Evolutionary conservation across 2,888 invertebrate species (phyloP), one percentile per base, ranked within the genome.

Genomic region (Drosophila trichaetosa): DNA sequence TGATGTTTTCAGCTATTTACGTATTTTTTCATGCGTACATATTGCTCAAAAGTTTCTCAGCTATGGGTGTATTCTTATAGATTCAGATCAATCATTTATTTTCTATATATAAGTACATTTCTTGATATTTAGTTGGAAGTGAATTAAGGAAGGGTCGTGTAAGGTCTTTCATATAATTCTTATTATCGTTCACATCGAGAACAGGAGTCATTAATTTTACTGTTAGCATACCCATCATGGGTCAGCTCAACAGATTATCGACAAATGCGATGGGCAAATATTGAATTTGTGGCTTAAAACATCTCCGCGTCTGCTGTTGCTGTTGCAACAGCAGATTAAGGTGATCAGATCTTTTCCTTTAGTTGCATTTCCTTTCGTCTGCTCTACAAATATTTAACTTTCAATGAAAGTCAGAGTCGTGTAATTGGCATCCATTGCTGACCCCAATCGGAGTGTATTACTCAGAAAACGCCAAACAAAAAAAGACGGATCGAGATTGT

Each of bases 331-430:
- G 46, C 36, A 51, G 54, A 57, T 51, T 66, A 46, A 40, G 24
- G 38, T 24, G 46, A 46, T 46, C 40, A 56, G 73, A 42, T 79
- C 63, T 83, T 86, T 86, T 86, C 82, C 87, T 83, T 86, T 90
- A 80, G 82, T 79, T 89, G 86, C 79, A 81, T 86, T 86, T 89
- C 79, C 76, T 86, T 86, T 86, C 74, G 69, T 80, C 72, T 73
- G 80, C 82, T 89, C 82, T 53, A 74, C 89, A 85, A 87, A 88
- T 87, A 89, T 87, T 87, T 87, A 80, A 90, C 87, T 87, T 87
- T 87, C 87, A 83, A 83, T 84, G 90, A 87, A 87, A 89, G 87
- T 89, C 72, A 46, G 66, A 65, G 68, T 67, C 74, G 70, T 67
- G 70, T 72, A 88, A 78, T 79, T 66, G 76, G 57, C 73, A 54